A percentile compares a stretch with the other conserved stretches of the same genome.
Conservation (phyloP, 2,888 invertebrate genomes). For the Leucophora obtusa region DNA sequence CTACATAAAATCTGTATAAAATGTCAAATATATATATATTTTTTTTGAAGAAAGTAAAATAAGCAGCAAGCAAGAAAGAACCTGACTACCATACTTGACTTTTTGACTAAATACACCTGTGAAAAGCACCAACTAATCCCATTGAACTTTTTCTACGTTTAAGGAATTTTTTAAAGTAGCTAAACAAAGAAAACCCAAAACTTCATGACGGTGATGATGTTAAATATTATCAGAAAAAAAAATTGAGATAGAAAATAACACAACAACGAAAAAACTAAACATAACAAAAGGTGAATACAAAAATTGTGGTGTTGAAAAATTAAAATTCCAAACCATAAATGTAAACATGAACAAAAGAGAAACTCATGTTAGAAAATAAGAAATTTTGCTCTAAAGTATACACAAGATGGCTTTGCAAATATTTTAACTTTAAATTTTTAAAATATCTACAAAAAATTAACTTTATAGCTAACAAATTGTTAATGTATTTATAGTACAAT, state of each 20-base stretch:
- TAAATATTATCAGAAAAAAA: slow-evolving; percentile 17
- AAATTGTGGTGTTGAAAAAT: slow-evolving; percentile 41
- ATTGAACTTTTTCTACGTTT: slow-evolving; percentile 28
- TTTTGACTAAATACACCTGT: slow-evolving; percentile 7
- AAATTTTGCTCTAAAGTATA: neutral
- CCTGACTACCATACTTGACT: slow-evolving; percentile 39
- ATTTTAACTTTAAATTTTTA: slow-evolving; percentile 19
- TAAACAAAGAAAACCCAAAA: slow-evolving; percentile 3
- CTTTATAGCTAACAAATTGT: slow-evolving; percentile 11
- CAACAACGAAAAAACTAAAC: slow-evolving; percentile 8
- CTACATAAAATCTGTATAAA: slow-evolving; percentile 38
- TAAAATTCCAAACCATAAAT: slow-evolving; percentile 48
- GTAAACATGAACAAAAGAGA: slow-evolving; percentile 7
- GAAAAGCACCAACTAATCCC: slow-evolving; percentile 18
- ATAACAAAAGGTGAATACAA: slow-evolving; percentile 9
- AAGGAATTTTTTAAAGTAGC: slow-evolving; percentile 25
- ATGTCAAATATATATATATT: slow-evolving; percentile 55
- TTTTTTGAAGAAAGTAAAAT: neutral
- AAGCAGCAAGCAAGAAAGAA: slow-evolving; percentile 13
- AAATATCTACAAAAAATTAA: slow-evolving; percentile 10
- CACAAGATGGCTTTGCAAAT: neutral
- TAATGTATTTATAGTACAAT: neutral
- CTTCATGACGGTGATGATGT: slow-evolving; percentile 31
- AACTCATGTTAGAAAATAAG: neutral
- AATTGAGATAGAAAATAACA: neutral